Conservation (phyloP, 2,113 vertebrate species). For the Tapirus terrestris region DNA sequence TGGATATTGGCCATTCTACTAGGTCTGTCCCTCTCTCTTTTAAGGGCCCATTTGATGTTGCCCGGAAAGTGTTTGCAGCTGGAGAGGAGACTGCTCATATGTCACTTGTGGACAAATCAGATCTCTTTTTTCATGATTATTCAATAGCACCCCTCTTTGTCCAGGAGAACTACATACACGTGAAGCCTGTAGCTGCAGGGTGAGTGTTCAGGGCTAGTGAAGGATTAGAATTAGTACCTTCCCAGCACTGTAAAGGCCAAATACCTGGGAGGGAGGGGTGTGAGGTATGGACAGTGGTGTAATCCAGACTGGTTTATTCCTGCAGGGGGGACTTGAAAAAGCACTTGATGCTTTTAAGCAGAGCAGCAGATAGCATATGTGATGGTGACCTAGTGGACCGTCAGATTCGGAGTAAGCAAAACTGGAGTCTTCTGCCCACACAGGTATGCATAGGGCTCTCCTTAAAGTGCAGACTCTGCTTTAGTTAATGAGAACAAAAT, state of each 20-base stretch:
- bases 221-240: accelerated
- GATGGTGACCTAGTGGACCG: conserved; percentile 97
- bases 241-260: background rate
- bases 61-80: conserved; percentile 93
- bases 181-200: conserved; percentile 94
- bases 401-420: conserved; percentile 93
- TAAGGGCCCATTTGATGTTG: conserved; percentile 97
- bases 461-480: background rate
- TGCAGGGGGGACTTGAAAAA: conserved; percentile 92
- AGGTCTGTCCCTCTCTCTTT: background rate
- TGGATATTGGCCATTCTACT: background rate
- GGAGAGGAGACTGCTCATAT: conserved; percentile 93
- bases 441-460: conserved; percentile 87
- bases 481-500: background rate
- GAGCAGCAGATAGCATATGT: conserved; percentile 96
- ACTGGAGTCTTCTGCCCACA: conserved; percentile 96
- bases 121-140: conserved; percentile 99
- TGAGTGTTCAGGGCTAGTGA: conserved; percentile 81
- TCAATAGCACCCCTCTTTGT: conserved; percentile 98
- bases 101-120: conserved; percentile 95
- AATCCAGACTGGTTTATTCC: background rate
- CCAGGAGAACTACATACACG: conserved; percentile 96
- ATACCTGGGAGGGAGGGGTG: background rate
- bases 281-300: background rate
- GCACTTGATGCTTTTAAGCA: conserved; percentile 95